Conservation (phyloP, 2,888 invertebrate species). For the Drosophila kambysellisi region DNA sequence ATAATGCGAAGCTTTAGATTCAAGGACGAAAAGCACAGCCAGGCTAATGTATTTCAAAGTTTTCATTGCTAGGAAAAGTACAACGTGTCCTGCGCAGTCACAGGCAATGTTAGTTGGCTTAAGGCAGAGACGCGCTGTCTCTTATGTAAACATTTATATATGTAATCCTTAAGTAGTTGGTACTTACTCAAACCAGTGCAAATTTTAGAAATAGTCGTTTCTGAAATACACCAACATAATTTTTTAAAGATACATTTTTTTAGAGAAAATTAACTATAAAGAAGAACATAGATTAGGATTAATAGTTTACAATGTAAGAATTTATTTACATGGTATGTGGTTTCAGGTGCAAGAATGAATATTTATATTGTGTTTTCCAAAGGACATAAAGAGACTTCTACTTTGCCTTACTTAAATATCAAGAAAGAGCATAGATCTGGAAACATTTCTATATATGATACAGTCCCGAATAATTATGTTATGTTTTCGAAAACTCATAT, state of each 20-base stretch:
- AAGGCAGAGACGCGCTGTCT: background rate
- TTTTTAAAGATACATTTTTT: background rate
- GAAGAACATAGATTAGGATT: background rate
- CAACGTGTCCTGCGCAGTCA: background rate
- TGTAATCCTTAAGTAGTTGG: background rate
- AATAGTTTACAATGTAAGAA: background rate
- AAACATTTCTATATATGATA: background rate
- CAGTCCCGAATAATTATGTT: background rate
- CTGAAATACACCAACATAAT: background rate
- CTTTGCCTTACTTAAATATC: too few species aligned
- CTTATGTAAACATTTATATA: background rate
- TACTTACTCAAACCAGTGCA: background rate
- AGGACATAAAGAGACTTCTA: too few species aligned
- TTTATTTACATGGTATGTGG: too few species aligned
- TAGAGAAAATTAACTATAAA: too few species aligned
- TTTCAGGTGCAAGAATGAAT: too few species aligned
- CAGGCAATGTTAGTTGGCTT: background rate
- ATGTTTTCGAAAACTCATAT: background rate
- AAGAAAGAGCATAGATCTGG: background rate
- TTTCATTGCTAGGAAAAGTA: slow-evolving; percentile 16
- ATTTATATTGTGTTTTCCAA: too few species aligned
- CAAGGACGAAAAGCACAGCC: slow-evolving; percentile 17
- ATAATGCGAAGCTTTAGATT: background rate
- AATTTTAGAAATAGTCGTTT: background rate
- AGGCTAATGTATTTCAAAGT: slow-evolving; percentile 30